Conservation (phyloP, 1,140 invertebrate genomes). For the Schlechtendalia chinensis region DNA sequence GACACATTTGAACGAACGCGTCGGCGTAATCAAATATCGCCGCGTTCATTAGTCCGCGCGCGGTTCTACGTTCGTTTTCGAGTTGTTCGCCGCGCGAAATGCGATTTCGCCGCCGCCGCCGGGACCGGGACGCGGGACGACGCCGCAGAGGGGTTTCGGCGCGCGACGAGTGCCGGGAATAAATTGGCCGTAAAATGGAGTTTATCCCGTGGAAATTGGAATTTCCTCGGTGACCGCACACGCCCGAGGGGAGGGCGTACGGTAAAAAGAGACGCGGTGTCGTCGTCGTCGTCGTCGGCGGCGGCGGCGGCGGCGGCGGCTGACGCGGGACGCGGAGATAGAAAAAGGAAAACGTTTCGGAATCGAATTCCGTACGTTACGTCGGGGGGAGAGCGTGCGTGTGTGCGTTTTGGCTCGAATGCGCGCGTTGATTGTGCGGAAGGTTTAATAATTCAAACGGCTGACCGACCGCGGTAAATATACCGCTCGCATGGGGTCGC, state of each 20-base stretch:
- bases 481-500: too few species aligned
- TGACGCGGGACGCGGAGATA: background rate
- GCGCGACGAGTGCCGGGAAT: constrained; percentile 26
- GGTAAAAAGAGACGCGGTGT: background rate
- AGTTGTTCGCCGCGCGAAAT: background rate
- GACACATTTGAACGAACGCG: too few species aligned
- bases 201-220: constrained; percentile 41
- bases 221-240: constrained; percentile 41
- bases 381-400: background rate
- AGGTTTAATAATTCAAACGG: constrained; percentile 21
- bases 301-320: background rate
- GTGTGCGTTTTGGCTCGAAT: constrained; percentile 1
- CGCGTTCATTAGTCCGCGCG: too few species aligned
- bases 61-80: too few species aligned
- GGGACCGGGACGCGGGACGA: background rate
- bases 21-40: background rate
- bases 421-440: constrained; percentile 16
- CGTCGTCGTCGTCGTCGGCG: background rate
- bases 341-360: constrained; percentile 15
- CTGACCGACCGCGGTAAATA: background rate
- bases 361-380: background rate
- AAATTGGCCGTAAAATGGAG: constrained; percentile 44
- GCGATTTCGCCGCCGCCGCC: background rate
- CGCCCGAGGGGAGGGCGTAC: background rate
- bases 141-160: constrained; percentile 19